phyloP scores from a whole-genome alignment of 1,140 invertebrate genomes.

The Chironomus tepperi region DNA sequence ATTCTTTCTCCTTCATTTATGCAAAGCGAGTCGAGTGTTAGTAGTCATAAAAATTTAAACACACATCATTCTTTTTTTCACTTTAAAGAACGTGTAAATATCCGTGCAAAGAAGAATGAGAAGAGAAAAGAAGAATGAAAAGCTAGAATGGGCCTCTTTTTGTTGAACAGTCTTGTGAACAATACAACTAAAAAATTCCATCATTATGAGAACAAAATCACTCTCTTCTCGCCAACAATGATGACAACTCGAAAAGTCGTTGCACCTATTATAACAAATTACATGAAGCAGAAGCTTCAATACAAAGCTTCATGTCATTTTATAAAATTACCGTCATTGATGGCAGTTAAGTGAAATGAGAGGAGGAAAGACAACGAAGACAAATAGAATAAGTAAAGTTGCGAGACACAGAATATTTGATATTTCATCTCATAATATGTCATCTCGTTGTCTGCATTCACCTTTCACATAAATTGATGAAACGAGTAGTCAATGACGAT shows the following conservation, averaged over 20 bases:
- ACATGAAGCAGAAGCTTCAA: neutral
- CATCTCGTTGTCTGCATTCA: neutral
- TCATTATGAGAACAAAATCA: neutral
- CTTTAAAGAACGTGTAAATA: too few relatives aligned
- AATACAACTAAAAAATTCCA: neutral
- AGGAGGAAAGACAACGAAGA: neutral
- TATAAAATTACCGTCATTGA: slow-evolving; percentile 8
- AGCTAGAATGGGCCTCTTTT: too few relatives aligned
- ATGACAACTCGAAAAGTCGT: slow-evolving; percentile 8
- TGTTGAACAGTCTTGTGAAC: neutral
- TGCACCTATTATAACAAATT: slow-evolving; percentile 17
- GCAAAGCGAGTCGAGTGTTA: too few relatives aligned
- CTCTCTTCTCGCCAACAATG: neutral
- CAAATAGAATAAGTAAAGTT: neutral
- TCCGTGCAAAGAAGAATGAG: too few relatives aligned
- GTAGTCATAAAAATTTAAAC: too few relatives aligned
- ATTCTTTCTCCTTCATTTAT: too few relatives aligned
- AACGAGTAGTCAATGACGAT: neutral
- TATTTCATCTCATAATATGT: neutral
- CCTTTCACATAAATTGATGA: neutral
- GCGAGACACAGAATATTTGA: neutral
- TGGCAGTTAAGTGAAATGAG: neutral
- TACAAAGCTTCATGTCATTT: slow-evolving; percentile 1
- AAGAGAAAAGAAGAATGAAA: too few relatives aligned
- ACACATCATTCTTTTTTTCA: too few relatives aligned